Conservation (phyloP, 2,797 vertebrate genomes). For the Pyrocephalus nanus region DNA sequence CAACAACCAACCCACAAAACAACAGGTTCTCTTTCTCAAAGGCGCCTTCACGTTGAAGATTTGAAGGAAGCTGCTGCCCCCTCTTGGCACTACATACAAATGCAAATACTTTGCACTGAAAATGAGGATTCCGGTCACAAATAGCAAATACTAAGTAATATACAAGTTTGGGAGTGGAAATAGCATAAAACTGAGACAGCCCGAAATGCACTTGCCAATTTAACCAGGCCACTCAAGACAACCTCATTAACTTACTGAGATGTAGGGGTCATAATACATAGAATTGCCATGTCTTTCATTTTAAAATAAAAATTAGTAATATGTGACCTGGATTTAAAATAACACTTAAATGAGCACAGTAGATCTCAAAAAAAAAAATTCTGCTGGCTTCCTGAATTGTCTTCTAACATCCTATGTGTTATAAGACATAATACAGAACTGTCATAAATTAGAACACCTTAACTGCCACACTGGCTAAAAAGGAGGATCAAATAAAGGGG, state of each 20-base stretch:
- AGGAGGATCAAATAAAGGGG: not conserved
- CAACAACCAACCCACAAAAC: not conserved
- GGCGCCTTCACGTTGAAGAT: not conserved
- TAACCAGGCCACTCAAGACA: not conserved
- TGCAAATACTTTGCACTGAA: not conserved
- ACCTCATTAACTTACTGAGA: not conserved
- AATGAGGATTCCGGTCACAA: not conserved
- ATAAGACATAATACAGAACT: not conserved
- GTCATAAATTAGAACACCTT: not conserved
- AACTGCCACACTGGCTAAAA: not conserved
- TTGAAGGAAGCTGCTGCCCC: slow-evolving; percentile 60
- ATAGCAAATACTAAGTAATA: not conserved
- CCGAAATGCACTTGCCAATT: not conserved
- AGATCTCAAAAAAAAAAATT: not conserved
- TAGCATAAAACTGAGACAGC: not conserved
- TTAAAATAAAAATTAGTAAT: not conserved
- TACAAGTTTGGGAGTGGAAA: not conserved
- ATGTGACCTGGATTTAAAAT: not conserved
- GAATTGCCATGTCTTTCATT: fast-evolving
- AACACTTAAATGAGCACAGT: not conserved
- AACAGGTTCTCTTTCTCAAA: not conserved
- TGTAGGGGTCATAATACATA: not conserved
- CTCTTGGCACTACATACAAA: slow-evolving; percentile 52
- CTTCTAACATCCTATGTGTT: not conserved
- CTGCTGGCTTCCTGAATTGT: not conserved